Percentiles rank a stretch among this genome's conserved stretches.
Conservation (phyloP, 2,888 invertebrate species). For the Catocala nupta region DNA sequence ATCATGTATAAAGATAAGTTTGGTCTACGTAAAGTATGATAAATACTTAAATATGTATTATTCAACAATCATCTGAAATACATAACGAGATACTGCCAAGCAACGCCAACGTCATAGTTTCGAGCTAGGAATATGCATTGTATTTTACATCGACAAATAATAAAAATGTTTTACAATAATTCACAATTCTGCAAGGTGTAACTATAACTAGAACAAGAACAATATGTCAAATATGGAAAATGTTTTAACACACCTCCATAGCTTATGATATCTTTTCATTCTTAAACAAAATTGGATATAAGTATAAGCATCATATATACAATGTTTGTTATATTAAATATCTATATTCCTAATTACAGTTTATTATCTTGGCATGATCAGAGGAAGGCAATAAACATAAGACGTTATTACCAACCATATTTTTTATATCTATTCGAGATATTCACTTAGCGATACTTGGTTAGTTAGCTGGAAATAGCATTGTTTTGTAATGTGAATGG, state of each 20-base stretch:
- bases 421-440: neutral
- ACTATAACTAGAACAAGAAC: slow-evolving; percentile 19
- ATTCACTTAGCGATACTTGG: neutral
- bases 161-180: slow-evolving; percentile 18
- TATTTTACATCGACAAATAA: neutral
- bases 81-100: too few relatives aligned
- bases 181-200: slow-evolving; percentile 41
- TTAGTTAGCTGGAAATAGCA: neutral
- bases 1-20: too few relatives aligned
- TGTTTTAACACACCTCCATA: slow-evolving; percentile 14
- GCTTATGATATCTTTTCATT: neutral
- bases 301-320: too few relatives aligned
- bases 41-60: too few relatives aligned
- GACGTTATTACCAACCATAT: neutral
- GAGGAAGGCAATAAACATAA: too few relatives aligned
- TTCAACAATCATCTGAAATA: too few relatives aligned
- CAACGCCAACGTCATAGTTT: too few relatives aligned
- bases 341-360: too few relatives aligned
- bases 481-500: neutral
- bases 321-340: too few relatives aligned
- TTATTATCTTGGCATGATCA: too few relatives aligned
- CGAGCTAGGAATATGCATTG: neutral
- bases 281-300: too few relatives aligned
- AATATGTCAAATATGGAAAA: slow-evolving; percentile 35
- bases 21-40: too few relatives aligned